A percentile compares a stretch with the other conserved stretches of the same genome.
Evolutionary conservation across 2,888 invertebrate genomes (phyloP).

Genomic region (Tuberolachnus salignus): DNA sequence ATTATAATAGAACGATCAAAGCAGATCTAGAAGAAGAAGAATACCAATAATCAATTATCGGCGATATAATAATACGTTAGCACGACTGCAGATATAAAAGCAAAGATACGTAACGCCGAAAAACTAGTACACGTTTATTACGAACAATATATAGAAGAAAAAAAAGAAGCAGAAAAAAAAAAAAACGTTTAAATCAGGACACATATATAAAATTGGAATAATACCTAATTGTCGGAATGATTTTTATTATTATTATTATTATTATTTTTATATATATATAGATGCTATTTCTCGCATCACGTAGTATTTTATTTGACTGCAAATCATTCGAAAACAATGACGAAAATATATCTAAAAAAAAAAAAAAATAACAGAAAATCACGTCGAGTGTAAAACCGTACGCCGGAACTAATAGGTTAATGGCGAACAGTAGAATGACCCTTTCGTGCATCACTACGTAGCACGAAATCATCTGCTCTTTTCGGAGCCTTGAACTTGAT

Average conservation of each 20-base stretch:
- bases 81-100: neutral
- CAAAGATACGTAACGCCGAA: neutral
- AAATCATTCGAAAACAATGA: slow-evolving; percentile 52
- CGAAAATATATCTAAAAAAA: slow-evolving; percentile 2
- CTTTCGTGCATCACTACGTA: slow-evolving; percentile 22
- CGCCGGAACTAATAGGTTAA: slow-evolving; percentile 55
- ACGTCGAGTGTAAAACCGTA: slow-evolving; percentile 38
- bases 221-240: slow-evolving; percentile 43
- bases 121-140: slow-evolving; percentile 19
- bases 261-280: too few relatives aligned
- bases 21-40: neutral
- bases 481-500: slow-evolving; percentile 48
- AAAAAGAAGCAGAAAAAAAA: neutral
- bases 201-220: slow-evolving; percentile 39
- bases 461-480: slow-evolving; percentile 26
- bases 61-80: neutral
- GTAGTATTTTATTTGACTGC: slow-evolving; percentile 49
- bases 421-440: slow-evolving; percentile 52
- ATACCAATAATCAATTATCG: neutral
- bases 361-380: slow-evolving; percentile 36
- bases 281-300: slow-evolving; percentile 24
- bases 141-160: neutral
- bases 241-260: too few relatives aligned
- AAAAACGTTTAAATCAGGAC: slow-evolving; percentile 26
- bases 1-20: neutral